Conservation (phyloP, 1,140 invertebrate genomes). For the Pseudobourletiella spinata region DNA sequence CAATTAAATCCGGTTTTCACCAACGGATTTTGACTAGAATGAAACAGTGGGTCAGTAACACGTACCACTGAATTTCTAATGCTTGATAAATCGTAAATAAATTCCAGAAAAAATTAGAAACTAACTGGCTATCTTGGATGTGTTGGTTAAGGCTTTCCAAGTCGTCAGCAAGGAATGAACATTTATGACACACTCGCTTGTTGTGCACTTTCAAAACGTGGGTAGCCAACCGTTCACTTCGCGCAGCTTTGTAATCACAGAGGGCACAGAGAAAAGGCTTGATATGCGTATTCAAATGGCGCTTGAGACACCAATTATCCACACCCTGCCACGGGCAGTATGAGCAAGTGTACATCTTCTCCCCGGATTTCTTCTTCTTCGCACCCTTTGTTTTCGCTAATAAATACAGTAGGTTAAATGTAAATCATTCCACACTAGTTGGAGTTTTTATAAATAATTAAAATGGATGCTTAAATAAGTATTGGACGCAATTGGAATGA, state of each 20-base stretch:
- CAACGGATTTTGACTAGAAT: constrained; percentile 35
- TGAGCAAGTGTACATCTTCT: constrained; percentile 64
- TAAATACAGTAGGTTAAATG: too few relatives aligned
- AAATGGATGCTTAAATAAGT: too few relatives aligned
- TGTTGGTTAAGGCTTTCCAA: constrained; percentile 64
- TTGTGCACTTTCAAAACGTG: constrained; percentile 86
- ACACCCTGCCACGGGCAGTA: constrained; percentile 84
- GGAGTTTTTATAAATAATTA: constrained; percentile 4
- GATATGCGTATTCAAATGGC: constrained; percentile 82
- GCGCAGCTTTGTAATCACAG: constrained; percentile 83
- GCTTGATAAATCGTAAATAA: too few relatives aligned
- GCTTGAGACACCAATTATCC: constrained; percentile 87
- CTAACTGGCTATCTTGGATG: constrained; percentile 51
- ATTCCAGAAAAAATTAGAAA: constrained; percentile 24
- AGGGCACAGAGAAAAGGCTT: constrained; percentile 80
- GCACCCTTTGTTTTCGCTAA: constrained; percentile 42
- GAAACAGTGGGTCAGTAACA: constrained; percentile 7
- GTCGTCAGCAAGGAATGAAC: constrained; percentile 73
- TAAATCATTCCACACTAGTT: too few relatives aligned
- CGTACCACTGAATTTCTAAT: not conserved
- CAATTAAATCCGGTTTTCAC: constrained; percentile 38
- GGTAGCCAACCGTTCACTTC: constrained; percentile 72
- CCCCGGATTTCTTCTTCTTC: constrained; percentile 42
- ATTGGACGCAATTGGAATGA: too few relatives aligned
- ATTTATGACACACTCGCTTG: constrained; percentile 76